These are phyloP conservation scores for Actinia tenebrosa DNA, from an alignment of 64 coral and sea anemone genomes.

Conservation along the genomic window DNA sequence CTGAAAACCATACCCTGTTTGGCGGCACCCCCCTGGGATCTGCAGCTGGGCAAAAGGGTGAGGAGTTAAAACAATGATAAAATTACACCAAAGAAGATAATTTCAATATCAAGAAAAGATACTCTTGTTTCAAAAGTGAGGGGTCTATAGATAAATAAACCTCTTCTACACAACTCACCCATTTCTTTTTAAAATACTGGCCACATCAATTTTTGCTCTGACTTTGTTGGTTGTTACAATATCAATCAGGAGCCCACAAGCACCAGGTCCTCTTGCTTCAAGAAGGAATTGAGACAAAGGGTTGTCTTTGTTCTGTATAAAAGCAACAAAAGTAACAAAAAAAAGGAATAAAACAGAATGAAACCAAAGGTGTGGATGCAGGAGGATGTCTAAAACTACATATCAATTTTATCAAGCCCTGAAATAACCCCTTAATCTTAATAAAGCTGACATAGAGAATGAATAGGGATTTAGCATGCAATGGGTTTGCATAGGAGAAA, in stretches of 20 bases:
- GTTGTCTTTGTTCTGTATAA: slow-evolving; percentile 65
- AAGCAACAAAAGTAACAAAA: background rate
- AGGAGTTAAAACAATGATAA: background rate
- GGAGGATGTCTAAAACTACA: no score
- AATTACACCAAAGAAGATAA: background rate
- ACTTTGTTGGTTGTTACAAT: slow-evolving; percentile 77
- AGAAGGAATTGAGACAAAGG: slow-evolving; percentile 48
- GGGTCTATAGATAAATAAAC: no score
- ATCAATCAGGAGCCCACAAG: slow-evolving; percentile 84
- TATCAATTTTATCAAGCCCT: no score
- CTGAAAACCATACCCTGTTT: no score
- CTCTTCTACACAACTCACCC: slow-evolving; percentile 39
- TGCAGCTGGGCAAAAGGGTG: no score
- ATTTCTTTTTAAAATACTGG: slow-evolving; percentile 83
- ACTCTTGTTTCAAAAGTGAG: no score
- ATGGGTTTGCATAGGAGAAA: no score
- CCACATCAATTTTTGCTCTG: slow-evolving; percentile 83
- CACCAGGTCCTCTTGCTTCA: slow-evolving; percentile 83
- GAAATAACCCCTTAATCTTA: no score
- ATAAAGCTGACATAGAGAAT: no score
- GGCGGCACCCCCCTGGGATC: no score
- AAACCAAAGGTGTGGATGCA: background rate
- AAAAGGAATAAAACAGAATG: background rate
- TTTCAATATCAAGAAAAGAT: no score
- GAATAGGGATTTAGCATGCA: no score